These are phyloP conservation scores for Gallinago nigripennis DNA, from an alignment of 2,797 vertebrate genomes.

Conservation along the genomic window DNA sequence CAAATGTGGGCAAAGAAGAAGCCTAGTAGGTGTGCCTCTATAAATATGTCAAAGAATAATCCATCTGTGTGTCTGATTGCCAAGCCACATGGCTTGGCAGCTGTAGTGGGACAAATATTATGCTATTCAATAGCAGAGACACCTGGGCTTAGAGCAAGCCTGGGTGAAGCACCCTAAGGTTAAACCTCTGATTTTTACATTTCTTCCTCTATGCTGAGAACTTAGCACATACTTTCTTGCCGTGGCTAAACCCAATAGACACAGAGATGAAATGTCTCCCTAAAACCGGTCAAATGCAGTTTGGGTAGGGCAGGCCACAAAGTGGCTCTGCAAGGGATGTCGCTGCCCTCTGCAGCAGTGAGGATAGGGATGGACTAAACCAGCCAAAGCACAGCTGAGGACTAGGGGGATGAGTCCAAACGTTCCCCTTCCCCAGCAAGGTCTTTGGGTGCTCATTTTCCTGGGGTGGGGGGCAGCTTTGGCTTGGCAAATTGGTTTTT, in stretches of 20 bases:
- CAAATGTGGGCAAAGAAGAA: slow-evolving; percentile 11
- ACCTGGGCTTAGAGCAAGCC: background rate
- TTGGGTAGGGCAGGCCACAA: background rate
- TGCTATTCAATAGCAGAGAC: background rate
- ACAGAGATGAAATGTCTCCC: background rate
- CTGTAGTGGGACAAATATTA: background rate
- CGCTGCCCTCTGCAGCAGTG: fast-evolving
- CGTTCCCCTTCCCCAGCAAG: background rate
- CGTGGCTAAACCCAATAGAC: fast-evolving
- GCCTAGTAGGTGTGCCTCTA: slow-evolving; percentile 30
- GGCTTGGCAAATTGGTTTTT: background rate
- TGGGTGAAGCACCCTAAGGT: background rate
- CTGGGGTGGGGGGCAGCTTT: background rate
- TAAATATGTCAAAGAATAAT: background rate
- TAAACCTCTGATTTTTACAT: background rate
- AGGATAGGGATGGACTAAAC: background rate
- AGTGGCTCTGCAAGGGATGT: background rate
- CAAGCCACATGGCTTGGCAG: slow-evolving; percentile 19
- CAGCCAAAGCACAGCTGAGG: background rate
- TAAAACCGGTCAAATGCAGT: fast-evolving
- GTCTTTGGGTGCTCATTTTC: background rate
- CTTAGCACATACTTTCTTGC: background rate
- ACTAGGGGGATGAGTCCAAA: background rate
- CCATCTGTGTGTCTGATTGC: background rate
- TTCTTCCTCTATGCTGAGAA: background rate